Evolutionary conservation across 2,888 invertebrate species (phyloP).

Genomic region (Venusia cambrica): DNA sequence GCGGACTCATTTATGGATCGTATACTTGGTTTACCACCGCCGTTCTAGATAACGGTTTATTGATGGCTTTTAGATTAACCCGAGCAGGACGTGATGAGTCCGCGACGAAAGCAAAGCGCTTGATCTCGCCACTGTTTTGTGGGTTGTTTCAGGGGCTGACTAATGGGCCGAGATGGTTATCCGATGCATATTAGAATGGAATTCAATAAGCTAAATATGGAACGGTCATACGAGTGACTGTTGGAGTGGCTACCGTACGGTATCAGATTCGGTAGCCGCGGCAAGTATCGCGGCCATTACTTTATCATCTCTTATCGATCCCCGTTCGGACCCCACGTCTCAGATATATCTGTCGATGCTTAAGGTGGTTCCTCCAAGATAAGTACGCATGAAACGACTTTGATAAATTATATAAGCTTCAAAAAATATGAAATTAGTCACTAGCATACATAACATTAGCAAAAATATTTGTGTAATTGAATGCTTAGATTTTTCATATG

Average conservation of each 20-base stretch:
- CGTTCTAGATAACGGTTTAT: conserved; percentile 64
- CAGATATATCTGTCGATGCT: conserved; percentile 68
- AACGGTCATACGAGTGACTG: conserved; percentile 49
- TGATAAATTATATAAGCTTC: too few species aligned
- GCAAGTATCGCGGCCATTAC: conserved; percentile 61
- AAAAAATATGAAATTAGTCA: too few species aligned
- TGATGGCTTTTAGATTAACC: conserved; percentile 64
- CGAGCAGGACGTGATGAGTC: conserved; percentile 42
- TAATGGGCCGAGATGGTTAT: conserved; percentile 45
- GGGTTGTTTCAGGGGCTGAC: conserved; percentile 15
- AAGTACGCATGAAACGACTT: too few species aligned
- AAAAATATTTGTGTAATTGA: too few species aligned
- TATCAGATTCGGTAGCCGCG: conserved; percentile 71
- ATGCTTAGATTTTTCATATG: too few species aligned
- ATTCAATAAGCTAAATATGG: conserved; percentile 61
- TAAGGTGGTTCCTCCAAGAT: too few species aligned
- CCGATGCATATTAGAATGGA: conserved; percentile 59
- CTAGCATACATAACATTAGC: too few species aligned
- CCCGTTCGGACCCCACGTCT: conserved; percentile 42
- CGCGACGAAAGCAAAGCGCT: conserved; percentile 44
- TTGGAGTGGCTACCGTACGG: conserved; percentile 56
- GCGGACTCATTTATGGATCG: conserved; percentile 66
- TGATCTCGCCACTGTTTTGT: conserved; percentile 17
- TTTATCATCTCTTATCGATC: conserved; percentile 70
- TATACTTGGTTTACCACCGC: conserved; percentile 64